Conservation (phyloP, 2,797 vertebrate genomes). For the Synaphobranchus kaupii region DNA sequence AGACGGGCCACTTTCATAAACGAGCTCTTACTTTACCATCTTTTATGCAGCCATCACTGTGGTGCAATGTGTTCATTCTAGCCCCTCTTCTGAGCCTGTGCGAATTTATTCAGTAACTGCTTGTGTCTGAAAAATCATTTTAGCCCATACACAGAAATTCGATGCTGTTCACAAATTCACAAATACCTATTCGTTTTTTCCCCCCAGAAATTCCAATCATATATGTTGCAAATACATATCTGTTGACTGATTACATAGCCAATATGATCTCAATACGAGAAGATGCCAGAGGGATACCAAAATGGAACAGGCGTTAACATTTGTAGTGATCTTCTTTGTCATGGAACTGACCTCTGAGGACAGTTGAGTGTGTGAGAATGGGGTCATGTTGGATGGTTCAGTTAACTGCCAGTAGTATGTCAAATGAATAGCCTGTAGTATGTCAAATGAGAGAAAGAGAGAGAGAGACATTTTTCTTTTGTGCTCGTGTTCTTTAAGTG, state of each 20-base stretch:
- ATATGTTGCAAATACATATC: background rate
- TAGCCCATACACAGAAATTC: background rate
- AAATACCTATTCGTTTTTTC: background rate
- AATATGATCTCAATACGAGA: background rate
- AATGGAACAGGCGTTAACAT: background rate
- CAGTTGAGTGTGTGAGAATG: background rate
- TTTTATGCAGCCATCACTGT: background rate
- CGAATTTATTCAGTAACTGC: background rate
- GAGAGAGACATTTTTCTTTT: slow-evolving; percentile 35
- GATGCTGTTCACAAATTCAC: background rate
- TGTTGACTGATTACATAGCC: background rate
- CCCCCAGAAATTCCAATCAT: background rate
- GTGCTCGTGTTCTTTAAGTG: slow-evolving; percentile 59
- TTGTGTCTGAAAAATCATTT: background rate
- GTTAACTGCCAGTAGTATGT: background rate
- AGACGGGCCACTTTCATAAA: background rate
- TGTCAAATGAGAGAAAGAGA: background rate
- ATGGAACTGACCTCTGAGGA: background rate
- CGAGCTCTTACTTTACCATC: background rate
- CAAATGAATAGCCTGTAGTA: background rate
- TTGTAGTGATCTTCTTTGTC: background rate
- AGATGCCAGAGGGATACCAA: background rate
- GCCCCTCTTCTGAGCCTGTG: background rate
- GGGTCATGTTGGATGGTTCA: background rate
- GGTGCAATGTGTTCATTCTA: background rate